A percentile compares a stretch with the other conserved stretches of the same genome.
These are phyloP conservation scores for Poicephalus meyeri DNA, from an alignment of 2,113 vertebrate genomes.

Conservation along the genomic window DNA sequence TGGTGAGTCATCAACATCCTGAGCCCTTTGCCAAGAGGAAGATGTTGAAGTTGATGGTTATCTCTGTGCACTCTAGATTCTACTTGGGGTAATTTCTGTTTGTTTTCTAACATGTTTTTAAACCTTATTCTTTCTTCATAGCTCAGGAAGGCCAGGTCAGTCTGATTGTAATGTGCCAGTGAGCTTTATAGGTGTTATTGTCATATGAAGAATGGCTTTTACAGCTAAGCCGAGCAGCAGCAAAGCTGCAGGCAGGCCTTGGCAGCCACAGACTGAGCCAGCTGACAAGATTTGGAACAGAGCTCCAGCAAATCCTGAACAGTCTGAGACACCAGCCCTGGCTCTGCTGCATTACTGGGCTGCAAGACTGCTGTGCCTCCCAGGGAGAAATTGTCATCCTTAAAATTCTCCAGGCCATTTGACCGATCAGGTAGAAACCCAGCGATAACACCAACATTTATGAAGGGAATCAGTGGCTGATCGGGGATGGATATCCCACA, in stretches of 20 bases:
- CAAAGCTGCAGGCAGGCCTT: accelerated
- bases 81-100: neutral
- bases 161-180: neutral
- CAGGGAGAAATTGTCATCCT: neutral
- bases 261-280: accelerated
- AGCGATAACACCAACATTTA: neutral
- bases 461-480: neutral
- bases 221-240: neutral
- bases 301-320: accelerated
- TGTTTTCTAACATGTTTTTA: neutral
- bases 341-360: too few relatives aligned
- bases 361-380: neutral
- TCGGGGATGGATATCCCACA: neutral
- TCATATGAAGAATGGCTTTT: neutral
- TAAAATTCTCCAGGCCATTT: neutral
- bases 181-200: neutral
- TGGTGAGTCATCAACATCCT: accelerated
- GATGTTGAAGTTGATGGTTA: neutral
- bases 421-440: neutral
- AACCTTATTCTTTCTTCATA: neutral
- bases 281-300: neutral
- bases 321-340: neutral
- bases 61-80: neutral
- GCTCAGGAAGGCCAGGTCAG: neutral
- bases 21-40: neutral